Base-by-base conservation (phyloP, 2,888 invertebrate species). In the Acanthosoma haemorrhoidale region DNA sequence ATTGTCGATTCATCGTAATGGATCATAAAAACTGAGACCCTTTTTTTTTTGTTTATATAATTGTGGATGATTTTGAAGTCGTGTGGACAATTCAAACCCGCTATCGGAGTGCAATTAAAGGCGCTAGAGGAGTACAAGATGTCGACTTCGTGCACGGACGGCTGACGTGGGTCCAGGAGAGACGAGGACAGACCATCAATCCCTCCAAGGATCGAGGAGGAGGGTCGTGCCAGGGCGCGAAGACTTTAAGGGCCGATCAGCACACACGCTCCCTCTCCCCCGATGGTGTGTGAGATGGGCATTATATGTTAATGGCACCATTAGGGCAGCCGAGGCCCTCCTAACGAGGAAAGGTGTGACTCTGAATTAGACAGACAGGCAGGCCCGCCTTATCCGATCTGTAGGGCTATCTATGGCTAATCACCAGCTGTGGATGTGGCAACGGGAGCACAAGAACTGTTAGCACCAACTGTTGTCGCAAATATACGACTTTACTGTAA, bases 301-400 rank as follows among this genome's bases (percentile, higher is more conserved):
- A 61, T 61, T 61, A 61, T 61, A 61, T 61, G 61, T 61, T 61
- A 61, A 61, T 61, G 61, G 61, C 21, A 61, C 61, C 61, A 61
- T 61, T 61, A 61, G 61, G 21, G 21, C 16, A 29, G 21, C 59
- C 11, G 5, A 13, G 11, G 61, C 8, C 6, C 41, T 15, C 11
- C 61, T 61, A 61, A 61, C 61, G 61, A 61, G 61, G 21, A 41
- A n/a, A 25, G 25, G 25, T 25, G 51, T 18, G 25, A 25, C n/a
- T 5, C 4, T 51, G 29, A 51, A 51, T 51, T 51, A 51, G 51
- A 51, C 51, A 51, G 51, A 6, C 51, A n/a, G 21, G 51, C 25
- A n/a, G 1, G 0, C 0, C 25, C 4, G 6, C 9, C 51, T 25
- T 21, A n/a, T 51, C 51, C 51, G 29, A 51, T 51, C 51, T 51